Conservation (phyloP, 2,113 vertebrate species). For the Phylloscopus trochiloides region DNA sequence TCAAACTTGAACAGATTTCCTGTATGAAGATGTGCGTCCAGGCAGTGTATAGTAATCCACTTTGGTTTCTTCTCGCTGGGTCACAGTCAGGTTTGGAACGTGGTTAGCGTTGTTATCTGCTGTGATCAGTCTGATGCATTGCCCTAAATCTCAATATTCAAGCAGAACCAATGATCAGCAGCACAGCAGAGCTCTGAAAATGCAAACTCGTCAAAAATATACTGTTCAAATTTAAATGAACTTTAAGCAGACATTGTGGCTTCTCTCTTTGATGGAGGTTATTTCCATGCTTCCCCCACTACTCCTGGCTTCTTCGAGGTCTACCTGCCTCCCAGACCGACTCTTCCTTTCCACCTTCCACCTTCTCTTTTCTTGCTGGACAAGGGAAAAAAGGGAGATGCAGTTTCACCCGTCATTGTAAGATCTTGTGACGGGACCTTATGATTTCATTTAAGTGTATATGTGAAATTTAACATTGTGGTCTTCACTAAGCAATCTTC, state of each 20-base stretch:
- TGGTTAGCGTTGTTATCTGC: background rate
- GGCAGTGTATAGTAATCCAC: background rate
- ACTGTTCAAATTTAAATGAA: background rate
- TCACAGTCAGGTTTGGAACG: background rate
- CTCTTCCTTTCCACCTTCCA: background rate
- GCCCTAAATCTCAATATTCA: background rate
- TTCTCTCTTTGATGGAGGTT: background rate
- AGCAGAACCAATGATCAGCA: background rate
- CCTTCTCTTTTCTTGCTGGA: background rate
- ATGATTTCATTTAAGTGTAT: background rate
- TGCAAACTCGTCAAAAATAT: background rate
- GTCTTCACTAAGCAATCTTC: background rate
- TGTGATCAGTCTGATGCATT: background rate
- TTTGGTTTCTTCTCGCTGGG: background rate
- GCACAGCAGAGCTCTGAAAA: background rate
- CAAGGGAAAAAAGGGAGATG: background rate
- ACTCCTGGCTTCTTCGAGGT: background rate
- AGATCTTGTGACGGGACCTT: background rate
- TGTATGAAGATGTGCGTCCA: background rate
- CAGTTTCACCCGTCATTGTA: background rate
- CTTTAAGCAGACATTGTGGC: background rate
- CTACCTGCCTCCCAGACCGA: background rate
- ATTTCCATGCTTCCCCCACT: background rate
- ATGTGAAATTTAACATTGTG: background rate
- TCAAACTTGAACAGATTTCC: constrained; percentile 2